phyloP scores from a whole-genome alignment of 2,113 vertebrate genomes.

The Silurus meridionalis region DNA sequence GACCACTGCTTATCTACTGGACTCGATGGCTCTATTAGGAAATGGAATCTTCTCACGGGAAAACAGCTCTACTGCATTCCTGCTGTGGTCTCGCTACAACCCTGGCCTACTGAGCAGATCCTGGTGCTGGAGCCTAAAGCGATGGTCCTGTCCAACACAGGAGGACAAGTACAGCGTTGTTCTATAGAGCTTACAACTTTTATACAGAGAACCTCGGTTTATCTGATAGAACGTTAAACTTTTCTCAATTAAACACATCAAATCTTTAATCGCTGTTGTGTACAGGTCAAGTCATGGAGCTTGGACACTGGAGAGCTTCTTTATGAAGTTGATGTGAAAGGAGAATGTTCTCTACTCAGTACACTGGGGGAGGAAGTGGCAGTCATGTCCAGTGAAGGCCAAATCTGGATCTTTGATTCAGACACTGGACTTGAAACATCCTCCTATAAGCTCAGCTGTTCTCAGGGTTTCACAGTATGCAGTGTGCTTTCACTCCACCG shows the following conservation, averaged over 20 bases:
- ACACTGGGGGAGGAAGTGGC: slow-evolving; percentile 60
- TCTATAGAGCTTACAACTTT: not conserved
- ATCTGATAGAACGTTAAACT: not conserved
- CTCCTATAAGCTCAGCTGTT: slow-evolving; percentile 45
- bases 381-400: slow-evolving; percentile 56
- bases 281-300: slow-evolving; percentile 73
- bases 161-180: slow-evolving; percentile 65
- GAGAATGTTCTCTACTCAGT: slow-evolving; percentile 57
- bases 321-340: slow-evolving; percentile 48
- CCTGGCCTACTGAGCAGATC: slow-evolving; percentile 59
- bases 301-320: slow-evolving; percentile 68
- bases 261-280: not conserved
- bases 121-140: slow-evolving; percentile 63
- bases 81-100: slow-evolving; percentile 50
- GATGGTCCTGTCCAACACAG: slow-evolving; percentile 63
- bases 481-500: slow-evolving; percentile 58
- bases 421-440: slow-evolving; percentile 29
- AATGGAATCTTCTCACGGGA: slow-evolving; percentile 74
- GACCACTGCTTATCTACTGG: slow-evolving; percentile 72
- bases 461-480: slow-evolving; percentile 48
- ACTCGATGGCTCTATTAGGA: slow-evolving; percentile 68
- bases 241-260: not conserved
- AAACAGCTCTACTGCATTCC: slow-evolving; percentile 66
- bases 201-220: not conserved
- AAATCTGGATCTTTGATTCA: slow-evolving; percentile 62